Base-by-base conservation (phyloP, 2,113 vertebrate species). In the Gallinago jamesoni region DNA sequence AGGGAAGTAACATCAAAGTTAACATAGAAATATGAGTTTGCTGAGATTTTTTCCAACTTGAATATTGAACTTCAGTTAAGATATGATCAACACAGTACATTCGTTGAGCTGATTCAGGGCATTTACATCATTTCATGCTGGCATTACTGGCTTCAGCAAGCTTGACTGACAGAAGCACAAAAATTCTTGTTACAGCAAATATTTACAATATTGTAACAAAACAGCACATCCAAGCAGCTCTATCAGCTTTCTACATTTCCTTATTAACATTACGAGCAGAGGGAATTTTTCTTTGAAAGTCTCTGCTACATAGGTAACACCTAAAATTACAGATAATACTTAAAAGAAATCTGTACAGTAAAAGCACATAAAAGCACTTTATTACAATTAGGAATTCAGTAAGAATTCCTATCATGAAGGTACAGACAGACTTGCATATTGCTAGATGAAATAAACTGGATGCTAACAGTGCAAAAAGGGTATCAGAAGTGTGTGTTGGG, bases 101-200 rank as follows among this genome's bases (percentile, higher is more conserved):
- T 66, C 73, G 90, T 20, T 87, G 62, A 47, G 37, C 25, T 35
- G 96, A 83, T 67, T 82, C 47, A 94, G 77, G 72, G 88, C 87
- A 93, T 93, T 89, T 93, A 92, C 72, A 39, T 60, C 53, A 85
- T 93, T 89, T 93, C 89, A 88, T 53, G 56, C 33, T 41, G 56
- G 84, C 91, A 90, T 97, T 95, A 97, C 79, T 94, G 93, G 92
- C 80, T 89, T 93, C 78, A 88, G 39, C 31, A 87, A 93, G 72
- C 74, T 87, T 86, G 68, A 77, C 37, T 31, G 37, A 91, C 84
- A 62, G 47, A 95, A 96, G 52, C 67, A 92, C 84, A 93, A 92
- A 82, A 78, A 70, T 66, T 94, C 91, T 96, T 96, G 92, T 95
- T 97, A 87, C 74, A 93, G 55, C n/a, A 82, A 84, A 83, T 96